Percentiles rank a stretch among this genome's conserved stretches.
Evolutionary conservation across 2,888 invertebrate species (phyloP).

Genomic region (Calliphora vomitoria): DNA sequence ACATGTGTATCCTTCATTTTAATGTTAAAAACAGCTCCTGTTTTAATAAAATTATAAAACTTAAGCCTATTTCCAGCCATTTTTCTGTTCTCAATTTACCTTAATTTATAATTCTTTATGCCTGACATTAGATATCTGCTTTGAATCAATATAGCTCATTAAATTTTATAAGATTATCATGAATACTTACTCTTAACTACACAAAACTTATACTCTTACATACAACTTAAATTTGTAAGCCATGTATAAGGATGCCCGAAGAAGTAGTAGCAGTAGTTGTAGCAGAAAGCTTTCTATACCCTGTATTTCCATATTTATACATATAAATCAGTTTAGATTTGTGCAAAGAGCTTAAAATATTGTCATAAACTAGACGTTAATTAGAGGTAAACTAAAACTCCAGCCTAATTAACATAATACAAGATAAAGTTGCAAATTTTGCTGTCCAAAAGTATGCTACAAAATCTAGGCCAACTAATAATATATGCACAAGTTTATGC

Average conservation of each 20-base stretch:
- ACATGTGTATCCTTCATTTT: no score
- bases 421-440: not conserved
- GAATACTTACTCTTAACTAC: not conserved
- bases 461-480: not conserved
- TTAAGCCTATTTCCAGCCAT: not conserved
- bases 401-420: slow-evolving; percentile 6
- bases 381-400: slow-evolving; percentile 5
- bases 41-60: not conserved
- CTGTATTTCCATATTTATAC: not conserved
- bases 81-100: not conserved
- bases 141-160: slow-evolving; percentile 57
- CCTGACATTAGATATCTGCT: slow-evolving; percentile 16
- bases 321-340: not conserved
- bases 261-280: not conserved
- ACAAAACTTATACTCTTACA: not conserved
- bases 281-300: not conserved
- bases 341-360: slow-evolving; percentile 12
- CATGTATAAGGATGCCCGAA: not conserved
- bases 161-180: slow-evolving; percentile 54
- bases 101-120: slow-evolving; percentile 32
- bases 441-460: slow-evolving; percentile 16
- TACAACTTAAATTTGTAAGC: not conserved
- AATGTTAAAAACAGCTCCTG: no score
- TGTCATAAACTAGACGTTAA: slow-evolving; percentile 27
- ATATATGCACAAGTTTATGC: no score